Percentiles rank a stretch among this genome's conserved stretches.
These are phyloP conservation scores for Oplegnathus fasciatus DNA, from an alignment of 2,113 vertebrate genomes.

Conservation along the genomic window DNA sequence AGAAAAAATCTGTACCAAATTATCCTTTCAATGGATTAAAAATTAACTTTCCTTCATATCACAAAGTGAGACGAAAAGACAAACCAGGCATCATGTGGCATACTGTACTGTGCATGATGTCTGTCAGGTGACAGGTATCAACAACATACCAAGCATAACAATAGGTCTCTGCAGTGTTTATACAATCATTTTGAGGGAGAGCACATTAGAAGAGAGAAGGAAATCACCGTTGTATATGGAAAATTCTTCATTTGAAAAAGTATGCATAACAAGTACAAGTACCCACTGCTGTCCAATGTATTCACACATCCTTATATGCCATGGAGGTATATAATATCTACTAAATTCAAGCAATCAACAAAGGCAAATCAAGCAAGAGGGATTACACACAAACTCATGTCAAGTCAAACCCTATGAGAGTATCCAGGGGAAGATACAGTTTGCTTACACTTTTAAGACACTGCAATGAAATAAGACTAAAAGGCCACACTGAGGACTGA, in stretches of 20 bases:
- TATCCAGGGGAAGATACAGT: not conserved
- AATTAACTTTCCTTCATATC: not conserved
- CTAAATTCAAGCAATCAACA: constrained; percentile 18
- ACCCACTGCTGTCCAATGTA: not conserved
- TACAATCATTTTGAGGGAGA: not conserved
- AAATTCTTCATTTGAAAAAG: not conserved
- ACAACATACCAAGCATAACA: not conserved
- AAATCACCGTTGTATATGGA: not conserved
- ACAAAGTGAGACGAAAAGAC: not conserved
- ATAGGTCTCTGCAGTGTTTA: not conserved
- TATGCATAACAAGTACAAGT: not conserved
- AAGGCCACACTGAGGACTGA: not conserved
- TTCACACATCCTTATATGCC: constrained; percentile 3
- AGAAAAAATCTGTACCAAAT: not conserved
- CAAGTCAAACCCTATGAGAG: not conserved
- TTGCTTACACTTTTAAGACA: not conserved
- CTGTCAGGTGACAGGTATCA: not conserved
- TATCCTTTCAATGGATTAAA: not conserved
- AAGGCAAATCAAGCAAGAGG: not conserved
- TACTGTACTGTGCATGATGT: not conserved
- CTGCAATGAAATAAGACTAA: not conserved
- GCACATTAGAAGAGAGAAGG: not conserved
- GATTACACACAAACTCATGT: constrained; percentile 10
- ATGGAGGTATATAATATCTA: not conserved
- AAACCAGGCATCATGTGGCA: not conserved